phyloP scores from a whole-genome alignment of 2,113 vertebrate genomes.

The Myxocyprinus asiaticus region DNA sequence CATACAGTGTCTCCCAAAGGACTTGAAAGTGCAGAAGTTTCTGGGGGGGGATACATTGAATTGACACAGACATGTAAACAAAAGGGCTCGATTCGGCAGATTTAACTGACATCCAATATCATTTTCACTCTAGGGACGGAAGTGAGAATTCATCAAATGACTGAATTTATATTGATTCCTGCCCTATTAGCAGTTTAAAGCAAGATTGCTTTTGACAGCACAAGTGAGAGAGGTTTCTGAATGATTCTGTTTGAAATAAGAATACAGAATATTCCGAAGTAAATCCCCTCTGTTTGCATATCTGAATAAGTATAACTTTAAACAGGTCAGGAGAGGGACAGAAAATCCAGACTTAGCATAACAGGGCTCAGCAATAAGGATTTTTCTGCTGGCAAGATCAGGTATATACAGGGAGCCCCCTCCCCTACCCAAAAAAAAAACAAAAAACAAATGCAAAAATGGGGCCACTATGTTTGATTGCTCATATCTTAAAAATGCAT shows the following conservation, averaged over 20 bases:
- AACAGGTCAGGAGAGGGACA: conserved; percentile 27
- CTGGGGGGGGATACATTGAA: conserved; percentile 76
- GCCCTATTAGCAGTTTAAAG: conserved; percentile 85
- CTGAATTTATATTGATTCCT: conserved; percentile 91
- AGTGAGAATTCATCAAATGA: conserved; percentile 89
- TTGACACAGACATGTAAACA: conserved; percentile 83
- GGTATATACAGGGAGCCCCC: too few relatives aligned
- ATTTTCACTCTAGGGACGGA: conserved; percentile 67
- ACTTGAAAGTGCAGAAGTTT: conserved; percentile 82
- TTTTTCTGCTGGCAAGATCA: too few relatives aligned
- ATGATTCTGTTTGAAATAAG: conserved; percentile 87
- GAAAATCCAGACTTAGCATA: conserved; percentile 46
- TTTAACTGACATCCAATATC: conserved; percentile 75
- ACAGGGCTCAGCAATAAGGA: too few relatives aligned
- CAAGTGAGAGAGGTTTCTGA: conserved; percentile 61
- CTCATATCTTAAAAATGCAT: too few relatives aligned
- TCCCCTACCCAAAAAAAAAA: too few relatives aligned
- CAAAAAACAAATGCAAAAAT: too few relatives aligned
- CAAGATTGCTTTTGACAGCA: conserved; percentile 78
- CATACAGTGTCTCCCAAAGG: conserved; percentile 77
- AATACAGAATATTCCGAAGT: conserved; percentile 65
- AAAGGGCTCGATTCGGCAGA: conserved; percentile 83
- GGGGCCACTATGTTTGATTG: too few relatives aligned
- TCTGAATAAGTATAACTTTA: conserved; percentile 65
- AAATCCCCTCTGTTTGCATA: conserved; percentile 53